Conservation (phyloP, 2,113 vertebrate genomes). For the Sylvia atricapilla region DNA sequence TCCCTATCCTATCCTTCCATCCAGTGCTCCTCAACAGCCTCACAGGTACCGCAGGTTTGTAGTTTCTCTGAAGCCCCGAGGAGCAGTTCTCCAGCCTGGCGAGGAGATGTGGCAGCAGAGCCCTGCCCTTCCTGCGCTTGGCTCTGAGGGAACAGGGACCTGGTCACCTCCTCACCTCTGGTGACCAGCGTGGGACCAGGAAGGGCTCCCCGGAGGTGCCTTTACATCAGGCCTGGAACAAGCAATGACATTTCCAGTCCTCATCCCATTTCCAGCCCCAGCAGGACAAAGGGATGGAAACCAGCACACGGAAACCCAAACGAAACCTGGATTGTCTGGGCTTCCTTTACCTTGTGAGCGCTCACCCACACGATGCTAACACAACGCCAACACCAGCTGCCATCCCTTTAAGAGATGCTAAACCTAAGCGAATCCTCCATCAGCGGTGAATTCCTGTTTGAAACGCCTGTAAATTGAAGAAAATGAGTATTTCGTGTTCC, state of each 20-base stretch:
- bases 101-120: not conserved
- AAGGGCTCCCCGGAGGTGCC: not conserved
- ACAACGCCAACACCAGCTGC: not conserved
- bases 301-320: not conserved
- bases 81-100: not conserved
- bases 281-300: not conserved
- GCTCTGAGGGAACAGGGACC: not conserved
- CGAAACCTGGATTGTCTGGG: not conserved
- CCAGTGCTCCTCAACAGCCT: not conserved
- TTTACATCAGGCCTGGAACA: not conserved
- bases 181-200: rapidly evolving
- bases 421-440: not conserved
- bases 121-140: not conserved
- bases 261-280: not conserved
- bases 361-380: not conserved
- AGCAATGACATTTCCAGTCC: not conserved
- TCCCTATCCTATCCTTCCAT: not conserved
- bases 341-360: not conserved
- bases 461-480: conserved; percentile 52
- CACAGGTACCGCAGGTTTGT: not conserved
- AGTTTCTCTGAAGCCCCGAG: not conserved
- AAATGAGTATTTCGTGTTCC: conserved; percentile 60
- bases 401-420: not conserved
- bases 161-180: rapidly evolving
- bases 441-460: conserved; percentile 46